These are phyloP conservation scores for Stratiolaelaps scimitus DNA, from an alignment of 1,140 invertebrate genomes.

Conservation along the genomic window DNA sequence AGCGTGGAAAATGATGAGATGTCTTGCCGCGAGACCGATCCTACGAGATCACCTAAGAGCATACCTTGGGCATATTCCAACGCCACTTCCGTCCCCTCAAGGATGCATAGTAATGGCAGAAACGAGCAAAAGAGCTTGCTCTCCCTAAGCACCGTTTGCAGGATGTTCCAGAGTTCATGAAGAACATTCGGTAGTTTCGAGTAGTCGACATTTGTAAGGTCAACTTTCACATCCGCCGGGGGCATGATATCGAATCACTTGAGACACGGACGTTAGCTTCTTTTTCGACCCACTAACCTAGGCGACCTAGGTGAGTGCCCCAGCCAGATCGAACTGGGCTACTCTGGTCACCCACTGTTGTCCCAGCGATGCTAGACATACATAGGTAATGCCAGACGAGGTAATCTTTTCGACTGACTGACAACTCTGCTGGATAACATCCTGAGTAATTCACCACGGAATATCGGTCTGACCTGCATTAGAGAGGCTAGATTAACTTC, in stretches of 20 bases:
- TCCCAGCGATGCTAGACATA: too few relatives aligned
- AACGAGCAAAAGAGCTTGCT: conserved; percentile 4
- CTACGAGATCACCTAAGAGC: not conserved
- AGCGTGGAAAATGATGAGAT: not conserved
- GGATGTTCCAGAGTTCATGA: not conserved
- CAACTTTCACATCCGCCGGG: not conserved
- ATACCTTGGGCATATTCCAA: not conserved
- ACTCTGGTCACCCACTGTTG: too few relatives aligned
- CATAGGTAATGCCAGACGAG: too few relatives aligned
- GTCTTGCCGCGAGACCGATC: conserved; percentile 7
- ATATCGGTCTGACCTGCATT: too few relatives aligned
- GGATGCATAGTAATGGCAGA: not conserved
- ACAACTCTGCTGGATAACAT: too few relatives aligned
- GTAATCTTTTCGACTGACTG: too few relatives aligned
- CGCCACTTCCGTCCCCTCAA: not conserved
- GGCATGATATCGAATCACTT: not conserved
- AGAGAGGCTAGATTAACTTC: too few relatives aligned
- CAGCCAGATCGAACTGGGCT: too few relatives aligned
- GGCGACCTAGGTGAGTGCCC: too few relatives aligned
- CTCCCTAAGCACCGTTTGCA: not conserved
- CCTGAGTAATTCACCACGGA: too few relatives aligned
- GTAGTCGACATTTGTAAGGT: not conserved
- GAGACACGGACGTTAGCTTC: too few relatives aligned
- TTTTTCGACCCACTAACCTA: too few relatives aligned
- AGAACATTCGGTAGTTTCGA: not conserved